A percentile compares a stretch with the other conserved stretches of the same genome.
Evolutionary conservation across 2,113 vertebrate genomes (phyloP).

Genomic region (Tragelaphus buxtoni): DNA sequence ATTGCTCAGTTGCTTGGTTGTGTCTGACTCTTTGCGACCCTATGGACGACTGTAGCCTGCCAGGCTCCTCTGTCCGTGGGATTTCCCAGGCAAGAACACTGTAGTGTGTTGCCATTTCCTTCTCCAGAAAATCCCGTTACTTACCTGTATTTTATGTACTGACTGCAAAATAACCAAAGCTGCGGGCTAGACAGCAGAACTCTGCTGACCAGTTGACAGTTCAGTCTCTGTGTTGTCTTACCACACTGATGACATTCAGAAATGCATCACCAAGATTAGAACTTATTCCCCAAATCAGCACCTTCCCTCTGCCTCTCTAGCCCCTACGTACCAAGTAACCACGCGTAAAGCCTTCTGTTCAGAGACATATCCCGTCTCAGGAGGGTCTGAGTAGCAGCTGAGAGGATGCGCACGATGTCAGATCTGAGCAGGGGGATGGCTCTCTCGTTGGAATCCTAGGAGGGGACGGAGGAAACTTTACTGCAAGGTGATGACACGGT

Average conservation of each 20-base stretch:
- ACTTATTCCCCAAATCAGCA: background rate
- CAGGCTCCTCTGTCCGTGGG: background rate
- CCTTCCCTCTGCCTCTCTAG: rapidly evolving
- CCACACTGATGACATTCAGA: background rate
- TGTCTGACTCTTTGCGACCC: background rate
- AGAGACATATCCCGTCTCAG: constrained; percentile 98
- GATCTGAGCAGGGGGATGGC: constrained; percentile 79
- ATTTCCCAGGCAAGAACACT: background rate
- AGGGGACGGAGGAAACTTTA: background rate
- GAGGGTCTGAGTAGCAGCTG: constrained; percentile 89
- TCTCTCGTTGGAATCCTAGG: constrained; percentile 82
- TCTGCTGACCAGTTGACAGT: rapidly evolving
- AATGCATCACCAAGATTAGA: rapidly evolving
- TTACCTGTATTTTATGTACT: background rate
- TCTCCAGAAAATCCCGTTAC: background rate
- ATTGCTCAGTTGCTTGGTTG: background rate
- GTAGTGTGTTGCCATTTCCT: background rate
- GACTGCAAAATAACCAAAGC: background rate
- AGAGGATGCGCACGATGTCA: constrained; percentile 87
- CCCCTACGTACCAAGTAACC: constrained; percentile 88
- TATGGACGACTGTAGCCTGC: background rate
- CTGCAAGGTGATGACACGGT: background rate
- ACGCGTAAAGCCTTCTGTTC: constrained; percentile 94
- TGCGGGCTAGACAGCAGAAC: rapidly evolving
- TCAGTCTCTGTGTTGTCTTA: rapidly evolving